These are phyloP conservation scores for Bombylius discolor DNA, from an alignment of 2,888 invertebrate species.

Conservation along the genomic window DNA sequence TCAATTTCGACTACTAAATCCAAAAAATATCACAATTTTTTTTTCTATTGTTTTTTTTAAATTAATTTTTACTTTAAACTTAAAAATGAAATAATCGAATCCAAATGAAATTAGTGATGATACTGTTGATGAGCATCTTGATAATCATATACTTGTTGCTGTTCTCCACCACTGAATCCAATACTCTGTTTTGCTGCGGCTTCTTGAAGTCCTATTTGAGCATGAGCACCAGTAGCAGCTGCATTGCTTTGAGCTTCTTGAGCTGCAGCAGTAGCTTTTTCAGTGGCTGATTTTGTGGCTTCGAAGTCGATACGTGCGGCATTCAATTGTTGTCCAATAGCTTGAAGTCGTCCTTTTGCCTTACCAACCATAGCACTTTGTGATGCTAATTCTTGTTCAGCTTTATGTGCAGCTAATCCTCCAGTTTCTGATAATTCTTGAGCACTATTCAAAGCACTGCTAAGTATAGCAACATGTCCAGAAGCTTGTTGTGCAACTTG, in stretches of 20 bases:
- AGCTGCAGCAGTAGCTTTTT: constrained; percentile 51
- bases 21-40: too few species aligned
- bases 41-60: too few species aligned
- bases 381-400: constrained; percentile 59
- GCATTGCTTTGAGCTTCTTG: constrained; percentile 47
- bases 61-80: too few species aligned
- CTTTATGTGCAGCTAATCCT: constrained; percentile 56
- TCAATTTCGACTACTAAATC: too few species aligned
- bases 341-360: constrained; percentile 51
- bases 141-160: too few species aligned
- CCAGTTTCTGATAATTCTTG: constrained; percentile 61
- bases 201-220: too few species aligned
- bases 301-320: constrained; percentile 61
- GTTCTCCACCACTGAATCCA: too few species aligned
- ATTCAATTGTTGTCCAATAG: constrained; percentile 53
- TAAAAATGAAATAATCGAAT: too few species aligned
- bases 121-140: too few species aligned
- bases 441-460: constrained; percentile 61
- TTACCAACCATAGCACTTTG: constrained; percentile 68
- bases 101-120: too few species aligned
- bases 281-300: constrained; percentile 59
- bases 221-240: constrained; percentile 37
- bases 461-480: constrained; percentile 52
- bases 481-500: constrained; percentile 57
- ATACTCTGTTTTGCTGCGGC: too few species aligned